These are phyloP conservation scores for Agrochola circellaris DNA, from an alignment of 2,888 invertebrate species.

Conservation along the genomic window DNA sequence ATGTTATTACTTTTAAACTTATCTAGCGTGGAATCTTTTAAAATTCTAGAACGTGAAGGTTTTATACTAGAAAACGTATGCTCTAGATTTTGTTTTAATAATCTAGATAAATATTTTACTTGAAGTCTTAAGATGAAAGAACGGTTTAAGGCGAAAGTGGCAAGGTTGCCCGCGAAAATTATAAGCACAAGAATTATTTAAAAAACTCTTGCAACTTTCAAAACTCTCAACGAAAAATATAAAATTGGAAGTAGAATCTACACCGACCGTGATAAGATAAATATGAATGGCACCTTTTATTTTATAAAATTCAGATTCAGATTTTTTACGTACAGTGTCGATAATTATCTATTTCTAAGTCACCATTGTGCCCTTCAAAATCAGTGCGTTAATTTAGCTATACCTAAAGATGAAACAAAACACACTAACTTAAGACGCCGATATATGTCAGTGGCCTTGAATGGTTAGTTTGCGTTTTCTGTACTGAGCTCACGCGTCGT, in stretches of 20 bases:
- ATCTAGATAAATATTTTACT: neutral
- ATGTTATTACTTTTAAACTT: conserved; percentile 41
- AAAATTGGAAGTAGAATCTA: neutral
- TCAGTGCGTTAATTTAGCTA: too few species aligned
- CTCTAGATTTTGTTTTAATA: conserved; percentile 1
- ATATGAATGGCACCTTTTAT: too few species aligned
- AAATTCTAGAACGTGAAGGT: conserved; percentile 7
- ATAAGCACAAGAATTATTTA: neutral
- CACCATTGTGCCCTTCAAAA: too few species aligned
- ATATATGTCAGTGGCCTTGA: too few species aligned
- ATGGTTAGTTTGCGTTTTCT: too few species aligned
- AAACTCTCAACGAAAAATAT: neutral
- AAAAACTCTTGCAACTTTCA: neutral
- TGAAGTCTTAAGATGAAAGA: neutral
- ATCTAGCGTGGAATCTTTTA: conserved; percentile 34
- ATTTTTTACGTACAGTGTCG: too few species aligned
- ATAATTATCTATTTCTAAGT: too few species aligned
- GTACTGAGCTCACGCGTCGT: too few species aligned
- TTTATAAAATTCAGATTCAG: too few species aligned
- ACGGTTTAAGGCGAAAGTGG: neutral
- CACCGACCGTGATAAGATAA: too few species aligned
- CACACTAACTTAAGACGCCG: too few species aligned
- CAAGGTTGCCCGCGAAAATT: neutral
- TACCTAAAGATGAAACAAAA: too few species aligned
- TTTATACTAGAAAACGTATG: conserved; percentile 20